Evolutionary conservation across 2,888 invertebrate species (phyloP).

Genomic region (Plebejus anna): DNA sequence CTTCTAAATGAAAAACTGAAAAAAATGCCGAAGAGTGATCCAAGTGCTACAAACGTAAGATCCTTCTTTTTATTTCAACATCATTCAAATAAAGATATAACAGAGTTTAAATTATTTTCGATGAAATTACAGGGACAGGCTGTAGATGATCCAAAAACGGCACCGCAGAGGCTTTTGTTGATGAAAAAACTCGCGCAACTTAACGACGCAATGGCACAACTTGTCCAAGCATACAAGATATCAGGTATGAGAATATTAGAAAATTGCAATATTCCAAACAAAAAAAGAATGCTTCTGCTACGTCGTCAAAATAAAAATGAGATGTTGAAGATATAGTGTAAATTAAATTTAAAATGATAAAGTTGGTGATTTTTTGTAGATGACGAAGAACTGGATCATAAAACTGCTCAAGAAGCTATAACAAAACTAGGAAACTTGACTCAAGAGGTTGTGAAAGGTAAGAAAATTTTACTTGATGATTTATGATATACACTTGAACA

Average conservation of each 20-base stretch:
- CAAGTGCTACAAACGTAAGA: background rate
- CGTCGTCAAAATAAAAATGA: background rate
- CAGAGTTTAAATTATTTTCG: background rate
- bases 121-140: background rate
- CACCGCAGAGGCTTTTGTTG: conserved; percentile 31
- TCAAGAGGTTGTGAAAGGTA: conserved; percentile 56
- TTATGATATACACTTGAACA: background rate
- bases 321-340: background rate
- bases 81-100: background rate
- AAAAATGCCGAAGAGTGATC: background rate
- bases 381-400: conserved; percentile 49
- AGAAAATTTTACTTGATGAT: conserved; percentile 25
- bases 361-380: conserved; percentile 41
- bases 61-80: background rate
- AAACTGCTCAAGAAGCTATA: conserved; percentile 48
- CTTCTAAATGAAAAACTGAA: background rate
- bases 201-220: conserved; percentile 35
- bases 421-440: conserved; percentile 48
- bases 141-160: background rate
- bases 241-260: conserved; percentile 33
- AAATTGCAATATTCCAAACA: background rate
- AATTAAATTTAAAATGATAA: background rate
- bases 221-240: conserved; percentile 34
- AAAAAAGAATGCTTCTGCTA: too few species aligned
- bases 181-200: conserved; percentile 34